Conservation (phyloP, 2,113 vertebrate species). For the Mystacornis crossleyi region DNA sequence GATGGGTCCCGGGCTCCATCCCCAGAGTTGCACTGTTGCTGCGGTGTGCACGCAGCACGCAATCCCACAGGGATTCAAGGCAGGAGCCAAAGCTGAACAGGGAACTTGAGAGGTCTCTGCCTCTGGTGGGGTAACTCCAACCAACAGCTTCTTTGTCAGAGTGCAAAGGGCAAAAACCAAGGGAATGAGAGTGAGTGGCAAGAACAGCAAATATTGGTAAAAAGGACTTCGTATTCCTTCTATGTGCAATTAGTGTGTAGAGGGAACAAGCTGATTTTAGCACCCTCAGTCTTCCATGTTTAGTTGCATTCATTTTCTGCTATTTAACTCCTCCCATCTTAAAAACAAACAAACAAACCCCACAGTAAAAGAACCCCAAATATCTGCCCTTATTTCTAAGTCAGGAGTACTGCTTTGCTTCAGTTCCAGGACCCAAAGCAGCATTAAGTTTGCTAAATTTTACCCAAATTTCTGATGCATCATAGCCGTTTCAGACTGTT, state of each 20-base stretch:
- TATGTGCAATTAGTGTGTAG: accelerated
- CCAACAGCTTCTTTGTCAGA: background rate
- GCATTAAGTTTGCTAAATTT: background rate
- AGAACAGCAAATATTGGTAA: background rate
- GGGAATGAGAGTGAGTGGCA: background rate
- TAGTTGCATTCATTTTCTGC: background rate
- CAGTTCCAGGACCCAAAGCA: background rate
- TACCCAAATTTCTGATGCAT: background rate
- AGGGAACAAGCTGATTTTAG: background rate
- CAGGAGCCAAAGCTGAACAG: background rate
- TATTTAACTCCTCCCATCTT: background rate
- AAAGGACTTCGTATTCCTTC: background rate
- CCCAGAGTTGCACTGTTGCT: background rate
- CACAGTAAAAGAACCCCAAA: background rate
- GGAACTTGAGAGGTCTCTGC: background rate
- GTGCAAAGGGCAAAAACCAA: background rate
- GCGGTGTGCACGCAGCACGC: accelerated
- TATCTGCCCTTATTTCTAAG: background rate
- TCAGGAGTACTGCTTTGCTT: background rate
- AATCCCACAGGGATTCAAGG: background rate
- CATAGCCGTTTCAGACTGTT: background rate
- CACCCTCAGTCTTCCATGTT: background rate
- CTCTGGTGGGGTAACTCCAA: background rate
- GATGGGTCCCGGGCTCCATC: background rate
- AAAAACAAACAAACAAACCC: background rate